Evolutionary conservation across 2,888 invertebrate genomes (phyloP).

Genomic region (Leptinotarsa rubiginosa): DNA sequence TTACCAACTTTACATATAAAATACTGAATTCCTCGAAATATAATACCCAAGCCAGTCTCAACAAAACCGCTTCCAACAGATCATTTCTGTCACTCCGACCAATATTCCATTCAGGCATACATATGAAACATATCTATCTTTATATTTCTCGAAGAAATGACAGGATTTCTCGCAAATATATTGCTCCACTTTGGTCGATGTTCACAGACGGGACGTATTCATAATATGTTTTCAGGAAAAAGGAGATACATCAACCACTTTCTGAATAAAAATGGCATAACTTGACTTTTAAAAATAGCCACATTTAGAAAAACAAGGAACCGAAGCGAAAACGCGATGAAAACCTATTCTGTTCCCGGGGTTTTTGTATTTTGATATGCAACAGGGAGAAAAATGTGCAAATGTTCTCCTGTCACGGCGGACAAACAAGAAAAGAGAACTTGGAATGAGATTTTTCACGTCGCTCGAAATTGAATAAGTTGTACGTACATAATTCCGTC

Average conservation of each 20-base stretch:
- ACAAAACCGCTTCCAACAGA: slow-evolving; percentile 20
- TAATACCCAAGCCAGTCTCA: not conserved
- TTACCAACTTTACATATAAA: slow-evolving; percentile 2
- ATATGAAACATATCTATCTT: slow-evolving; percentile 24
- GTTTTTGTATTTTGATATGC: slow-evolving; percentile 32
- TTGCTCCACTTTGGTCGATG: slow-evolving; percentile 35
- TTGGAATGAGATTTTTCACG: slow-evolving; percentile 35
- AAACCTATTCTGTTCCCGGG: slow-evolving; percentile 34
- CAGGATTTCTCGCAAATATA: slow-evolving; percentile 30
- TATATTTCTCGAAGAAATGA: slow-evolving; percentile 26
- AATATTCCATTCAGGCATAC: slow-evolving; percentile 21
- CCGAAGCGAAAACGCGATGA: slow-evolving; percentile 38
- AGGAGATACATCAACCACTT: slow-evolving; percentile 35
- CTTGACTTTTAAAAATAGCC: slow-evolving; percentile 45
- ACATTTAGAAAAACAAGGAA: slow-evolving; percentile 38
- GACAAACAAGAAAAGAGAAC: slow-evolving; percentile 36
- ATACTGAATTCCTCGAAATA: not conserved
- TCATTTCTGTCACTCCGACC: slow-evolving; percentile 16
- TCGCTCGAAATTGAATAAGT: slow-evolving; percentile 31
- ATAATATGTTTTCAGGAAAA: slow-evolving; percentile 36
- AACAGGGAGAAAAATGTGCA: slow-evolving; percentile 40
- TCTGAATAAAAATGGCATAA: slow-evolving; percentile 39
- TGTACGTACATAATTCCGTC: not conserved
- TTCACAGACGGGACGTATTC: slow-evolving; percentile 37
- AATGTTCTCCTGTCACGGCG: slow-evolving; percentile 39